Percentiles rank a stretch among this genome's conserved stretches.
Evolutionary conservation across 23 tunicate species (phyloP).

Genomic region (Clavelina lepadiformis): DNA sequence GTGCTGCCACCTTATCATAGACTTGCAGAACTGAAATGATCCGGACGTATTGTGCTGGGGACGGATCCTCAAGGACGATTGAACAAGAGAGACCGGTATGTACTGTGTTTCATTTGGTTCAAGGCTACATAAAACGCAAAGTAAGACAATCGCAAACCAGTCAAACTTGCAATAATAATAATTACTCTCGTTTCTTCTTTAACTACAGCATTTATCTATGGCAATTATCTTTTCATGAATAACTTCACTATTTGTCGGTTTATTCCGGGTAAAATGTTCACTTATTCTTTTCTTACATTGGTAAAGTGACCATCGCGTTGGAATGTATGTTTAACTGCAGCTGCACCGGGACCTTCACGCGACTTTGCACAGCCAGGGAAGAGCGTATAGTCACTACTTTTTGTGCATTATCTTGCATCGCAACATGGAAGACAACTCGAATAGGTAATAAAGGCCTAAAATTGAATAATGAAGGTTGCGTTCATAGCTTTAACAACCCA

Average conservation of each 20-base stretch:
- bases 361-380: constrained; percentile 64
- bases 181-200: no score
- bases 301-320: no score
- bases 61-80: constrained; percentile 46
- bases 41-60: constrained; percentile 22
- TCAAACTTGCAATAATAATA: no score
- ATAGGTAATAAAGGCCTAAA: constrained; percentile 58
- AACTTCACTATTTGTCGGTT: no score
- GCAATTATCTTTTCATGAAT: no score
- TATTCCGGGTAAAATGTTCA: no score
- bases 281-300: constrained; percentile 52
- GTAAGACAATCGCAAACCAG: no score
- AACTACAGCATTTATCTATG: neutral
- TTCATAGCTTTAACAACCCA: no score
- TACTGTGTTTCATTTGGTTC: constrained; percentile 68
- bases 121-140: constrained; percentile 51
- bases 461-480: neutral
- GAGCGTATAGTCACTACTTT: constrained; percentile 92
- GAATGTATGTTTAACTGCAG: constrained; percentile 27
- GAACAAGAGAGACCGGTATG: constrained; percentile 59
- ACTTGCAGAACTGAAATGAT: constrained; percentile 18
- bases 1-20: constrained; percentile 31
- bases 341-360: constrained; percentile 82
- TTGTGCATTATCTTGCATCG: constrained; percentile 83
- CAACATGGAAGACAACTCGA: constrained; percentile 84